Evolutionary conservation across 2,113 vertebrate genomes (phyloP).

Genomic region (Alexandromys fortis): DNA sequence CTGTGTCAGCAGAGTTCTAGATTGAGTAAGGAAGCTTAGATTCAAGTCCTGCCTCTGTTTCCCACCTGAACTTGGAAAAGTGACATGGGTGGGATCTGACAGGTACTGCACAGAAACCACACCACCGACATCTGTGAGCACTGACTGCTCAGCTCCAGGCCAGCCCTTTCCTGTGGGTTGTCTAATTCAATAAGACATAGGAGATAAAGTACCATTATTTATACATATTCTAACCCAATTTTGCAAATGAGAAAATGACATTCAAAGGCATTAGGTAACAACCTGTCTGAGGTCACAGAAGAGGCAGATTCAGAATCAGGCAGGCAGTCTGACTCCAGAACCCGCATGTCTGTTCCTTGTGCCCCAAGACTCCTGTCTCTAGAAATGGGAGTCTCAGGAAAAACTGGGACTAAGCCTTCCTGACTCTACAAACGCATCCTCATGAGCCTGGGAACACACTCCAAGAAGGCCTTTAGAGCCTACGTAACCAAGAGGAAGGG

Average conservation of each 20-base stretch:
- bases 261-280: constrained; percentile 28
- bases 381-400: constrained; percentile 42
- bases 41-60: constrained; percentile 22
- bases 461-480: not conserved
- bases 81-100: not conserved
- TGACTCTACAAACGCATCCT: constrained; percentile 9
- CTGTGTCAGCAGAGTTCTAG: constrained; percentile 38
- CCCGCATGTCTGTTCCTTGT: not conserved
- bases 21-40: constrained; percentile 33
- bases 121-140: constrained; percentile 30
- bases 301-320: constrained; percentile 24
- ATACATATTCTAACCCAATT: constrained; percentile 1
- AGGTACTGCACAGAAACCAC: not conserved
- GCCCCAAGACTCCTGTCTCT: constrained; percentile 22
- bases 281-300: constrained; percentile 53
- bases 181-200: constrained; percentile 33
- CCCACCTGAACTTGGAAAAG: constrained; percentile 33
- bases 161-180: constrained; percentile 10
- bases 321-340: not conserved
- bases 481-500: not conserved
- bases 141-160: constrained; percentile 19
- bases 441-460: constrained; percentile 11
- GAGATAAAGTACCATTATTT: constrained; percentile 20
- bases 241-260: constrained; percentile 36
- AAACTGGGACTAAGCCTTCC: constrained; percentile 32